Conservation (phyloP, 2,797 vertebrate genomes). For the Lepus townsendii region DNA sequence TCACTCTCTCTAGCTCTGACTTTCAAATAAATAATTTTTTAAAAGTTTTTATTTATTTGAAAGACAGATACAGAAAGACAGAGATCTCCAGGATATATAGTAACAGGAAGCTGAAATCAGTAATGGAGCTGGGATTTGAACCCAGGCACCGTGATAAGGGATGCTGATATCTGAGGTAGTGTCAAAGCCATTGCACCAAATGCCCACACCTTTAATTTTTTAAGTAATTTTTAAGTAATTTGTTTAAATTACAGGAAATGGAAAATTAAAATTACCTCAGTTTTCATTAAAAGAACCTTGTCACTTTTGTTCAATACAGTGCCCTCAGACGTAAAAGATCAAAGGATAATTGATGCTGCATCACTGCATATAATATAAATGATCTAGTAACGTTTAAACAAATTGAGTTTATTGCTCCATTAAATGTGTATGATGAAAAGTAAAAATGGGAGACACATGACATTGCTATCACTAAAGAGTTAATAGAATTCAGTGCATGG, state of each 20-base stretch:
- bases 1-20: no score
- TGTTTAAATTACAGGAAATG: not conserved
- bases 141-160: no score
- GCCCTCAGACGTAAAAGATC: not conserved
- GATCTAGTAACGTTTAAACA: not conserved
- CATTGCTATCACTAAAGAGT: not conserved
- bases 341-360: not conserved
- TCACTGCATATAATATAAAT: not conserved
- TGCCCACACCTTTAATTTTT: not conserved
- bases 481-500: slow-evolving; percentile 14
- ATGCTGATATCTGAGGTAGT: no score
- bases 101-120: no score
- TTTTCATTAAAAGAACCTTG: slow-evolving; percentile 34
- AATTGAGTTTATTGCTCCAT: not conserved
- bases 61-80: no score
- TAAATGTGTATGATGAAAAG: not conserved
- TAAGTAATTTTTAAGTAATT: not conserved
- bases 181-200: no score
- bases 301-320: slow-evolving; percentile 48
- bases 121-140: no score
- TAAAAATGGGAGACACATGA: not conserved
- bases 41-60: no score
- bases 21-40: no score
- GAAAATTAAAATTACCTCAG: not conserved
- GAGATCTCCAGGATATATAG: no score